Evolutionary conservation across 2,888 invertebrate genomes (phyloP).

Genomic region (Melitaea athalia): DNA sequence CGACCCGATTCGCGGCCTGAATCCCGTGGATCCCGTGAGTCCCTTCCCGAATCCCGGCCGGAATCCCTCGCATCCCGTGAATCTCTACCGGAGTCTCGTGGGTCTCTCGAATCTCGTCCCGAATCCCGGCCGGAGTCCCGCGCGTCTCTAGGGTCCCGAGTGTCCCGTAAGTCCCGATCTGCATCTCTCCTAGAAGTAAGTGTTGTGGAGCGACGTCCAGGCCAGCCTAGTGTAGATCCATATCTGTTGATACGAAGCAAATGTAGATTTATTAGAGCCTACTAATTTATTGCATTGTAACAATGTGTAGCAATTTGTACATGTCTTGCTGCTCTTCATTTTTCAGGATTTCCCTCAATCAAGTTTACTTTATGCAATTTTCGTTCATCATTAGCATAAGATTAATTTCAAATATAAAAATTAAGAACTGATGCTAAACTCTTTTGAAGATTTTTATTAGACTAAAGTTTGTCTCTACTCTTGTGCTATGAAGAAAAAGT

Average conservation of each 20-base stretch:
- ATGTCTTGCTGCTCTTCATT: no score
- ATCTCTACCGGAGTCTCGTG: conserved; percentile 59
- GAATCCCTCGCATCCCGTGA: conserved; percentile 49
- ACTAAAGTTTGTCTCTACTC: not conserved
- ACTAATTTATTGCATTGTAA: not conserved
- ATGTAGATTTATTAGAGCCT: not conserved
- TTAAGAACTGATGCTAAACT: no score
- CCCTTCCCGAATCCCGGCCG: conserved; percentile 54
- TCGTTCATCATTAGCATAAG: no score
- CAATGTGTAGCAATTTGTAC: not conserved
- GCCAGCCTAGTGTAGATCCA: conserved; percentile 69
- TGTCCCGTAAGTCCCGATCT: conserved; percentile 48
- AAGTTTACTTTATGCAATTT: no score
- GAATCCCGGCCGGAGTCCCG: conserved; percentile 49
- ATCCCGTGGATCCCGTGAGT: conserved; percentile 48
- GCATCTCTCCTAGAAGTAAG: conserved; percentile 47
- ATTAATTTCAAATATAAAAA: no score
- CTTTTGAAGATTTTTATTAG: no score
- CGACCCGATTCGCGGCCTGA: conserved; percentile 47
- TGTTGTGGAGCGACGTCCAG: conserved; percentile 53
- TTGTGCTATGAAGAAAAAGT: not conserved
- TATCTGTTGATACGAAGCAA: conserved; percentile 49
- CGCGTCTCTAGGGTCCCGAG: conserved; percentile 62
- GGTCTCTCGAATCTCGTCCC: conserved; percentile 57
- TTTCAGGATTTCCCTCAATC: no score